Evolutionary conservation across 2,888 invertebrate species (phyloP), one percentile per base, ranked within the genome.

Genomic region (Tiliacea citrago): DNA sequence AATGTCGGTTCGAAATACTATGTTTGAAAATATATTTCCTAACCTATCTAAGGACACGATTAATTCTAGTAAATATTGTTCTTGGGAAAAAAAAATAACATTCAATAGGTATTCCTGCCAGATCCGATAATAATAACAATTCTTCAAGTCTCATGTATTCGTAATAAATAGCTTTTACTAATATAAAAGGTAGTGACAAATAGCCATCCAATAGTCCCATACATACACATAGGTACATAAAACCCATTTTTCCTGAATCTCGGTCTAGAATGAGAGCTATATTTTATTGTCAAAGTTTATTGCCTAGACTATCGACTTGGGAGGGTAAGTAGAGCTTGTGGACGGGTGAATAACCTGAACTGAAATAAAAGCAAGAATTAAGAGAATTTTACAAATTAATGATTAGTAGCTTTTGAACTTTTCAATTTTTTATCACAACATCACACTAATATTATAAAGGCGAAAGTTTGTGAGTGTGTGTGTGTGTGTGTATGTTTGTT

Each of bases 241-340:
- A 51, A 65, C 39, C 72, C 29, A 73, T 70, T 85, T 66, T 76
- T 75, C 65, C 63, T 62, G 73, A 79, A 74, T 69, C 58, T 77
- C 68, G 21, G 29, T 76, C 65, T 81, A 57, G 60, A 66, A 78
- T 73, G 63, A 75, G 57, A 65, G 55, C 63, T 60, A 76, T 77
- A 84, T 86, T 77, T 84, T 81, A 86, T 70, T 81, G 73, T 76
- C 81, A 68, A 76, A 70, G 29, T 81, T 80, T 86, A 85, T 81
- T 74, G 69, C 73, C 75, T 72, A 72, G 65, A 35, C 51, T 73
- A 77, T 75, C 53, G 86, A 73, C 78, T 73, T 35, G 49, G 24
- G 45, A 42, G 35, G 77, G 55, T 62, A 73, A 63, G 62, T n/a
- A 71, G 51, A 49, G n/a, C 21, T 49, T 0, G 45, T 10, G 21